phyloP scores from a whole-genome alignment of 2,113 vertebrate genomes.

The Arizona elegans region DNA sequence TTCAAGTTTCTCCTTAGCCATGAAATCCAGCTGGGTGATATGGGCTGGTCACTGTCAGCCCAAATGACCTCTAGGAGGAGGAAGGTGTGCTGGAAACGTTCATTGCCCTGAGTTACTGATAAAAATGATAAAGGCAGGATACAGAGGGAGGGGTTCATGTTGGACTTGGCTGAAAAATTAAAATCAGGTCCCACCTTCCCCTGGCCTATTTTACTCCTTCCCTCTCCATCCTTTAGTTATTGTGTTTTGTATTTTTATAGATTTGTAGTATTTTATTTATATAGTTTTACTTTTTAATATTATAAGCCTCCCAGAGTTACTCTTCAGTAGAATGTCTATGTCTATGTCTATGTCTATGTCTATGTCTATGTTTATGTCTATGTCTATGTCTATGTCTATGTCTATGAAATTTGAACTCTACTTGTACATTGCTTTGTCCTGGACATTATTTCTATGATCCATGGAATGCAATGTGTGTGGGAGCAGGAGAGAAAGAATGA shows the following conservation, averaged over 20 bases:
- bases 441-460: neutral
- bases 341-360: too few relatives aligned
- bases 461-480: neutral
- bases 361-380: too few relatives aligned
- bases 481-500: neutral
- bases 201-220: neutral
- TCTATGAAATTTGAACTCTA: slow-evolving; percentile 6
- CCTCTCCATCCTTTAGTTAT: neutral
- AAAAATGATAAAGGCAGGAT: neutral
- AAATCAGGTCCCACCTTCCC: neutral
- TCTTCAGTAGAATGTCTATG: neutral
- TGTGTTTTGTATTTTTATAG: neutral
- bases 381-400: too few relatives aligned
- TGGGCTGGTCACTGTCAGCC: neutral
- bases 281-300: neutral
- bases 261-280: neutral
- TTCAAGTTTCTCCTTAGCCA: neutral
- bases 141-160: neutral
- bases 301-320: neutral
- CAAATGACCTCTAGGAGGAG: neutral
- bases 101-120: neutral
- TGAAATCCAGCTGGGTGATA: neutral
- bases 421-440: slow-evolving; percentile 36
- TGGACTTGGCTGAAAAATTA: neutral
- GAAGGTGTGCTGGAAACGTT: neutral